phyloP scores from a whole-genome alignment of 2,888 invertebrate genomes.

The Callyntrura guangdongensis region DNA sequence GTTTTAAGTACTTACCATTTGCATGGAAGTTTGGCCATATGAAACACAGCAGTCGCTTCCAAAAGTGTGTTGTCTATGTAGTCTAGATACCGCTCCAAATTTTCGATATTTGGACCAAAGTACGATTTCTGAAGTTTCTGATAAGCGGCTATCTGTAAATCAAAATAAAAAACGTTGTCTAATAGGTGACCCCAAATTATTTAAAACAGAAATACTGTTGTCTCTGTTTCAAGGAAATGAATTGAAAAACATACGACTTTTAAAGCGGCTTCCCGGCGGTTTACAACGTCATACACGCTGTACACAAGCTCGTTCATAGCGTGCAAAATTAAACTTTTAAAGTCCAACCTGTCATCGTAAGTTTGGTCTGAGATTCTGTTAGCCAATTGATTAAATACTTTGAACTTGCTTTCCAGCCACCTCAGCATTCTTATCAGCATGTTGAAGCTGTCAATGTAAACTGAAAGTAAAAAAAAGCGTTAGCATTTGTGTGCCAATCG shows the following conservation, averaged over 20 bases:
- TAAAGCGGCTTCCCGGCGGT: conserved; percentile 48
- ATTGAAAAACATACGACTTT: conserved; percentile 64
- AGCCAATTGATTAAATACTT: conserved; percentile 71
- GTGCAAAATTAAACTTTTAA: conserved; percentile 72
- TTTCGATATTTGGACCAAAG: conserved; percentile 70
- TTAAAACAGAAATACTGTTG: neutral
- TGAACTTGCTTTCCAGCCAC: conserved; percentile 73
- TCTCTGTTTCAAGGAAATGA: too few species aligned
- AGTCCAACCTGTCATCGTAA: conserved; percentile 59
- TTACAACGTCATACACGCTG: conserved; percentile 55
- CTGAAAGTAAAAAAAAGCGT: conserved; percentile 10
- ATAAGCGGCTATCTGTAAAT: conserved; percentile 58
- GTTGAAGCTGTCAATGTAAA: conserved; percentile 75
- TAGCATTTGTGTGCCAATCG: neutral
- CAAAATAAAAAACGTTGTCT: neutral
- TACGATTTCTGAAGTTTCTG: conserved; percentile 67
- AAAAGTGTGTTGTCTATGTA: conserved; percentile 61
- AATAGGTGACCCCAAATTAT: neutral
- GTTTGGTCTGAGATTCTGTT: conserved; percentile 55
- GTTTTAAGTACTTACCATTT: conserved; percentile 59
- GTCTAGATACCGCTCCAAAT: conserved; percentile 56
- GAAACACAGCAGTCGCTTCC: conserved; percentile 57
- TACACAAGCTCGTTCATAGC: conserved; percentile 74
- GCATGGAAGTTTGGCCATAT: conserved; percentile 61
- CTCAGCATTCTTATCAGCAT: conserved; percentile 72